Base-by-base conservation (phyloP, 2,888 invertebrate species). In the Danaus chrysippus region DNA sequence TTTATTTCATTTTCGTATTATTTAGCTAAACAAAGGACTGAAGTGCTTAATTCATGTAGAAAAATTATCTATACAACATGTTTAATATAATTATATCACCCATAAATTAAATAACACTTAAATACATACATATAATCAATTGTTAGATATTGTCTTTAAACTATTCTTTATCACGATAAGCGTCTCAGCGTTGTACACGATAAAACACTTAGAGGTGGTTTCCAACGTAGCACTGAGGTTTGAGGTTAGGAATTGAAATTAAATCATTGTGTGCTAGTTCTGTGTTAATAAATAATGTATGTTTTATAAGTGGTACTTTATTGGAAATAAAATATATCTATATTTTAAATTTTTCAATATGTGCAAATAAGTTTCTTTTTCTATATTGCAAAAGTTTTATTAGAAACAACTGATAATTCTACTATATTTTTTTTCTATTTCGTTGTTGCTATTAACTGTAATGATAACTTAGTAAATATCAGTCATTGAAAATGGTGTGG, bases 121-220 rank as follows among this genome's bases (percentile, higher is more conserved):
- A 17, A 17, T 17, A n/a, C 11, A 17, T 17, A 1, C 10, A 17
- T 17, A 49, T 17, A 49, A 49, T 17, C 49, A 17, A 49, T 49
- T 17, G 10, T 17, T 17, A 49, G 49, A 49, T 49, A 49, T 17
- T 17, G 49, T 17, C 23, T 34, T 34, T 34, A 49, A 3, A 17
- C 49, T 13, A 49, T 49, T 69, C 68, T 68, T 62, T 63, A 62
- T 61, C 52, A 67, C 63, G 63, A 62, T 61, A 64, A 65, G 62
- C 62, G 62, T 55, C 49, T 52, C 66, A 63, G 68, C 58, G 64
- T 59, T 62, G 34, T 64, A 78, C 77, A 77, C 63, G 77, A 66
- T 72, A 78, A 76, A 73, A 73, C 77, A 77, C 77, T 78, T 76
- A 73, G 67, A 66, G 58, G 67, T 66, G 68, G 62, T 61, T 56